Conservation (phyloP, 2,888 invertebrate genomes). For the Erebia aethiops region DNA sequence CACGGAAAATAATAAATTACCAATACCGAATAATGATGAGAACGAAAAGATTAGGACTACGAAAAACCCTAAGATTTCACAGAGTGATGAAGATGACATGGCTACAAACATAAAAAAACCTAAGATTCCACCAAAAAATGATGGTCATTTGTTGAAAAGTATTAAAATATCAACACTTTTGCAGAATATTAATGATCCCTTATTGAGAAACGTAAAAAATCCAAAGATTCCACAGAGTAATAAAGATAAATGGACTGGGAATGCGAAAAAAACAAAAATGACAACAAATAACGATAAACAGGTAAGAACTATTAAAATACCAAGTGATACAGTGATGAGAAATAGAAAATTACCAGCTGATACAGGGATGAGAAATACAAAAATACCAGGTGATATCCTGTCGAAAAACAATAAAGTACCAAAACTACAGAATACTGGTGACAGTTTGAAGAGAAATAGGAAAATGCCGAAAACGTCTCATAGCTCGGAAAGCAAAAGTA, state of each 20-base stretch:
- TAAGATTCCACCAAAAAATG: not conserved
- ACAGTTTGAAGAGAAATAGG: not conserved
- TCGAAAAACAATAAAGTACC: not conserved
- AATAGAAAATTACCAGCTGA: not conserved
- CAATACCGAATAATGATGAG: not conserved
- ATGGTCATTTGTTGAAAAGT: slow-evolving; percentile 18
- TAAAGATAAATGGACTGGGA: not conserved
- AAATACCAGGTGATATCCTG: not conserved
- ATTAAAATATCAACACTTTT: slow-evolving; percentile 36
- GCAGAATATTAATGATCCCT: not conserved
- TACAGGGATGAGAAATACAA: not conserved
- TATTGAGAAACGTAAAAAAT: not conserved
- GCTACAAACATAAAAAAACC: not conserved
- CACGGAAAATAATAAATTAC: not conserved
- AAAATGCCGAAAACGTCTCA: slow-evolving; percentile 3
- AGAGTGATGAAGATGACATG: slow-evolving; percentile 6
- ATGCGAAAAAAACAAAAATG: not conserved
- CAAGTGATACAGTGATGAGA: not conserved
- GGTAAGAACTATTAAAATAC: not conserved
- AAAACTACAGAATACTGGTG: not conserved
- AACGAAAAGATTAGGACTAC: not conserved
- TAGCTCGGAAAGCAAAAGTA: slow-evolving; percentile 10
- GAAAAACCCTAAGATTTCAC: slow-evolving; percentile 4
- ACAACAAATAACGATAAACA: not conserved
- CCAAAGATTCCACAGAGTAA: not conserved